These are phyloP conservation scores for Poeciliopsis presidionis DNA, from an alignment of 2,797 vertebrate genomes.

Conservation along the genomic window DNA sequence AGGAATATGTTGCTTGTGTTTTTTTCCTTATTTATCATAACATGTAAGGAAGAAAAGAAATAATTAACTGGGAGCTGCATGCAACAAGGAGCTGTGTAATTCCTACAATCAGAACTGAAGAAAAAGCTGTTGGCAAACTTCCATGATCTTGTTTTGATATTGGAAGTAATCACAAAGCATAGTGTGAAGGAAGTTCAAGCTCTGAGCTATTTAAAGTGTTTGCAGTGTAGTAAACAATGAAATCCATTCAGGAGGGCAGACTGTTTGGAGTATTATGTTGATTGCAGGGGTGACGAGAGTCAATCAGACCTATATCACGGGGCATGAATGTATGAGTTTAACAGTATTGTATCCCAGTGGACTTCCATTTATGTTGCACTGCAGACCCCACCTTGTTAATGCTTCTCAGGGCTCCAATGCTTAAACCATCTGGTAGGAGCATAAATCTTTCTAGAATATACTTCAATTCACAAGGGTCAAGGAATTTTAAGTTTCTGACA, in stretches of 20 bases:
- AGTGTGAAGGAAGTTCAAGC: conserved; percentile 62
- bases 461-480: conserved; percentile 58
- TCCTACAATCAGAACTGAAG: background rate
- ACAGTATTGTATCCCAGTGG: conserved; percentile 46
- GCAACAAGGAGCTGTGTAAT: background rate
- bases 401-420: conserved; percentile 52
- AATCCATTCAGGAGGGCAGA: conserved; percentile 45
- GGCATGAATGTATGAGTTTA: conserved; percentile 42
- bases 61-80: conserved; percentile 6
- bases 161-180: conserved; percentile 53
- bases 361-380: conserved; percentile 29
- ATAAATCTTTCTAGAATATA: conserved; percentile 46
- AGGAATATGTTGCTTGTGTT: conserved; percentile 36
- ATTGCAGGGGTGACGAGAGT: conserved; percentile 54
- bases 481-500: conserved; percentile 52
- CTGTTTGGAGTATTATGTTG: conserved; percentile 50
- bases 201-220: conserved; percentile 54
- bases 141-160: conserved; percentile 41
- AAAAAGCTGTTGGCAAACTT: conserved; percentile 44
- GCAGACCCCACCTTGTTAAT: conserved; percentile 62
- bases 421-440: conserved; percentile 66
- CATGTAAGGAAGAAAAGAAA: conserved; percentile 45
- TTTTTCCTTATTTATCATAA: conserved; percentile 4
- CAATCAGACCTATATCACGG: conserved; percentile 50
- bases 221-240: conserved; percentile 60